Base-by-base conservation (phyloP, 2,888 invertebrate species). In the Drosophila mimetica region DNA sequence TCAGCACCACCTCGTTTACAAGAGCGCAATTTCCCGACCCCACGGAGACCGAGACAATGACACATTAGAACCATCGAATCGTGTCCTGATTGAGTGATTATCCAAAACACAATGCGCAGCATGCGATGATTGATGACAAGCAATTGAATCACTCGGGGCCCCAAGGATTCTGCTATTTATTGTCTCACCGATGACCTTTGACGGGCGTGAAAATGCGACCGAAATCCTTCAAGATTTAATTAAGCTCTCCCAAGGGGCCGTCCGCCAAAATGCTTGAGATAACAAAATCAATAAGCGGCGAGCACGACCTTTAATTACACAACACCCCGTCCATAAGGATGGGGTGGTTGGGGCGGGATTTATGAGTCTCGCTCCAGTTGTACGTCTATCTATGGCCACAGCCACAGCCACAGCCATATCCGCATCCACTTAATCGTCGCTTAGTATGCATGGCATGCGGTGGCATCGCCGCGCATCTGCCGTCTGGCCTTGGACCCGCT, bases 381-480 rank as follows among this genome's bases (percentile, higher is more conserved):
- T 63, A 57, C 25, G 7, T 25, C 25, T 22, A 39, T 57, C 32
- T 37, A 39, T 16, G 14, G 28, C n/a, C 44, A 13, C 37, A 25
- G 28, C 8, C 28, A 28, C 8, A 16, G 16, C 37, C 37, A 4
- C 39, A 18, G 20, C 36, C 64, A 16, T 36, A 37, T 54, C 63
- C 50, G 57, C 64, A 46, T 69, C 63, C 50, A 60, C 71, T 77
- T 88, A 84, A 84, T 84, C 88, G 81, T 30, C 73, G 71, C 71
- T 84, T 86, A 84, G 80, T 86, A 84, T 84, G 81, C 84, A 80
- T 48, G 85, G 77, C 86, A 79, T 77, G 88, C 55, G 87, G 81
- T 70, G 42, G 41, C 41, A 42, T 18, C 37, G 55, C 32, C 39
- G 18, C 4, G 28, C 32, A 32, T 32, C 25, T 34, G 32, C 42